A percentile compares a stretch with the other conserved stretches of the same genome.
These are phyloP conservation scores for Indicator indicator DNA, from an alignment of 2,113 vertebrate genomes.

Conservation along the genomic window DNA sequence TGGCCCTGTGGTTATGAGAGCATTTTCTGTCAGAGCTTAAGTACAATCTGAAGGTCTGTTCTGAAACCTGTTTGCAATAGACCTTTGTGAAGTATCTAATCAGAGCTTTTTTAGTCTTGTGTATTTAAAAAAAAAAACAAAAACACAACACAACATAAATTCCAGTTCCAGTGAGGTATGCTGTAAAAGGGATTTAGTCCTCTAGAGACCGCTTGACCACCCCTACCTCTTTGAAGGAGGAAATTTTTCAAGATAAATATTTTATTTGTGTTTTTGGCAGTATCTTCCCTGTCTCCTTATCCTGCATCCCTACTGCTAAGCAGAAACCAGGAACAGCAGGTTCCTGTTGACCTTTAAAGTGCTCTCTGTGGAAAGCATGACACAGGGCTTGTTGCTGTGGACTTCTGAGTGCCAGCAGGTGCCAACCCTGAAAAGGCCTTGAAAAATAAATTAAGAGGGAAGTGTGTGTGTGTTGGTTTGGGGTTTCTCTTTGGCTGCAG, in stretches of 20 bases:
- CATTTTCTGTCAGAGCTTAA: not conserved
- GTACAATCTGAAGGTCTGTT: not conserved
- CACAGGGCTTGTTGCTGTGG: not conserved
- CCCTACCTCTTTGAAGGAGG: not conserved
- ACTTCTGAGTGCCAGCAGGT: not conserved
- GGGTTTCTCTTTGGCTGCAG: not conserved
- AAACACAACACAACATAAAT: not conserved
- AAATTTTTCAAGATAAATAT: not conserved
- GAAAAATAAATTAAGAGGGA: not conserved
- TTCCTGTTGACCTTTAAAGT: slow-evolving; percentile 7
- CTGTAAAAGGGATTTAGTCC: not conserved
- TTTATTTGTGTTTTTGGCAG: not conserved
- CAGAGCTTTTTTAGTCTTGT: rapidly evolving
- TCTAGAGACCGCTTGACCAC: not conserved
- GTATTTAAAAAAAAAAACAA: not conserved
- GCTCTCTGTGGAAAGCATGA: not conserved
- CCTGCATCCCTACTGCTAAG: not conserved
- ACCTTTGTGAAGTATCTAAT: not conserved
- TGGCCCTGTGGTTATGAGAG: not conserved
- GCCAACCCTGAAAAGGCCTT: not conserved
- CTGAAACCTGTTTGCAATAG: not conserved
- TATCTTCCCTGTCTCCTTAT: not conserved
- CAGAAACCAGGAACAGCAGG: not conserved
- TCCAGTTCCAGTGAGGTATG: not conserved
- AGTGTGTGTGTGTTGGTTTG: rapidly evolving